Percentiles rank a stretch among this genome's conserved stretches.
phyloP scores from a whole-genome alignment of 2,113 vertebrate species.

The Carollia perspicillata region DNA sequence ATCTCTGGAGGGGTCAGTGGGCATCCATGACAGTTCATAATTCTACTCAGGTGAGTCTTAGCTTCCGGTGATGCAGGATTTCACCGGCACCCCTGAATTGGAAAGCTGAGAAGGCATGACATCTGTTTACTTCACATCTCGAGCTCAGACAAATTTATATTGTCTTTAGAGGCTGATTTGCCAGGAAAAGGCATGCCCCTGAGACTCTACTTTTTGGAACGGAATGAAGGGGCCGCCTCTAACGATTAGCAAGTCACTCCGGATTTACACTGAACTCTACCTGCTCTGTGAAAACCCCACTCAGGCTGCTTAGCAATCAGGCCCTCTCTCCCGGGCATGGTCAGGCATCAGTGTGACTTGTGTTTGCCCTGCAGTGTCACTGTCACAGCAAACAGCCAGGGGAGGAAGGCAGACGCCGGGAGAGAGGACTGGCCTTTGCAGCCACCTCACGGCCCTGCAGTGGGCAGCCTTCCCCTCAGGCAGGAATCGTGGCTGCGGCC shows the following conservation, averaged over 20 bases:
- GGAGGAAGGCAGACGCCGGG: neutral
- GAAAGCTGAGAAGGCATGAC: neutral
- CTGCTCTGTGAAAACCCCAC: slow-evolving; percentile 51
- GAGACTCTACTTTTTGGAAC: neutral
- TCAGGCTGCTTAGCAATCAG: slow-evolving; percentile 27
- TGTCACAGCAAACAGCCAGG: neutral
- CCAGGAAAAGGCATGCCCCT: neutral
- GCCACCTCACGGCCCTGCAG: neutral
- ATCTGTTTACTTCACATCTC: neutral
- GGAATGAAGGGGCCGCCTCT: slow-evolving; percentile 30
- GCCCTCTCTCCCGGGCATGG: neutral
- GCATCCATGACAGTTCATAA: neutral
- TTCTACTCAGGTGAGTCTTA: neutral
- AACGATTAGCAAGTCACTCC: neutral
- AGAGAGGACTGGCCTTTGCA: neutral
- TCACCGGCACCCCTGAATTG: neutral
- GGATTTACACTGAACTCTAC: neutral
- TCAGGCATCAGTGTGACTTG: neutral
- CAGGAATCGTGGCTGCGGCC: neutral
- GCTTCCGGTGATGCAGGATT: neutral
- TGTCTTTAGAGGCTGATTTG: neutral
- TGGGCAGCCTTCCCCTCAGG: neutral
- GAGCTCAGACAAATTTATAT: neutral
- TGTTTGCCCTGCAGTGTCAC: neutral
- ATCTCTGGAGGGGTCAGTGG: neutral